Conservation (phyloP, 2,888 invertebrate genomes). For the Priocnemis perturbator region DNA sequence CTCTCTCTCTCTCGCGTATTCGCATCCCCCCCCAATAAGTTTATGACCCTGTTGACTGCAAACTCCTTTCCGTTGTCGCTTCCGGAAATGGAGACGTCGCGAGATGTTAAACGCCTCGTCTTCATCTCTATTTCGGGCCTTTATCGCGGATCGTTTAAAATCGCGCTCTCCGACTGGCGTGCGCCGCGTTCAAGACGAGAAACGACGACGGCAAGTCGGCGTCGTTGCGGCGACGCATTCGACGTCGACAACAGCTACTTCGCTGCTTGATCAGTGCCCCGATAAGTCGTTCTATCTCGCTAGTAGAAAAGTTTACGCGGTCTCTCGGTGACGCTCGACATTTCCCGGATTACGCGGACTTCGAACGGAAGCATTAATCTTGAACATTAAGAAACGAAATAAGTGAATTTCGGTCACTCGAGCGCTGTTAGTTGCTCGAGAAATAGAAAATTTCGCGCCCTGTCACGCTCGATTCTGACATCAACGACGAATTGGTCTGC, state of each 20-base stretch:
- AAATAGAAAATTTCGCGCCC: too few species aligned
- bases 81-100: slow-evolving; percentile 38
- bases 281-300: background rate
- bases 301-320: background rate
- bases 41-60: slow-evolving; percentile 64
- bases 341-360: background rate
- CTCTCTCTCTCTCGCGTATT: background rate
- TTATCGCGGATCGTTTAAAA: slow-evolving; percentile 47
- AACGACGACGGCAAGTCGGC: slow-evolving; percentile 1
- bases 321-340: background rate
- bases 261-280: background rate
- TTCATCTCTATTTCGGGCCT: slow-evolving; percentile 23
- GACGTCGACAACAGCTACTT: slow-evolving; percentile 4
- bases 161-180: slow-evolving; percentile 13
- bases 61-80: slow-evolving; percentile 32
- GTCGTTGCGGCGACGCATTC: slow-evolving; percentile 23
- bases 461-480: too few species aligned
- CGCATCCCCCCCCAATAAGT: slow-evolving; percentile 56
- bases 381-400: too few species aligned
- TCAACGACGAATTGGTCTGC: too few species aligned
- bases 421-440: too few species aligned
- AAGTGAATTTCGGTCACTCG: too few species aligned
- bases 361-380: too few species aligned
- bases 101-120: too few species aligned
- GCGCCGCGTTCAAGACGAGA: slow-evolving; percentile 24